phyloP scores from a whole-genome alignment of 2,113 vertebrate species.

The Fukomys damarensis region DNA sequence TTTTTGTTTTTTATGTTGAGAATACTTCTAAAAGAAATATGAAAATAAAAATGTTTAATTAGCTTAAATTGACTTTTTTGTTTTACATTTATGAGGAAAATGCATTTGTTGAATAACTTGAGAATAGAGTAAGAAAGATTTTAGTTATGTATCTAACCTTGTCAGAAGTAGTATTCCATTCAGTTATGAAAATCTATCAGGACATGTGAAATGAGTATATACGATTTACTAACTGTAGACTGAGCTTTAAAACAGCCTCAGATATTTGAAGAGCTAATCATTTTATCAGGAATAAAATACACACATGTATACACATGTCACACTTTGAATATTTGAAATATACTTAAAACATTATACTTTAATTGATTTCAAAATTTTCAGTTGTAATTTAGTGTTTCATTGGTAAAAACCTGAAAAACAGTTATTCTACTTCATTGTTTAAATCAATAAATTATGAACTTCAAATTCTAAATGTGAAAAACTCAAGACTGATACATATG shows the following conservation, averaged over 20 bases:
- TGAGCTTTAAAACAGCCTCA: background rate
- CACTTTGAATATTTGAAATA: background rate
- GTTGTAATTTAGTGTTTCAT: background rate
- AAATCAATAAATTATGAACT: background rate
- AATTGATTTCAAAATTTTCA: background rate
- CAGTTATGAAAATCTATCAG: background rate
- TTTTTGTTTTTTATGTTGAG: too few species aligned
- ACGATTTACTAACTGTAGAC: background rate
- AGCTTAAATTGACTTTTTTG: background rate
- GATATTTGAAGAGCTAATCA: slow-evolving; percentile 31
- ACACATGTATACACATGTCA: background rate
- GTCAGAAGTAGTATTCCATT: background rate
- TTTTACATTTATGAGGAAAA: slow-evolving; percentile 40
- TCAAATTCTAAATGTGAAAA: slow-evolving; percentile 1
- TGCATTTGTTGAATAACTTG: slow-evolving; percentile 1
- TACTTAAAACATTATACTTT: slow-evolving; percentile 6
- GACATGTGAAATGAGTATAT: background rate
- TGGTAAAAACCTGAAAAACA: slow-evolving; percentile 27
- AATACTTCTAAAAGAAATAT: slow-evolving; percentile 41
- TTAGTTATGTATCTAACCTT: background rate
- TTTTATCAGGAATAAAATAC: slow-evolving; percentile 48
- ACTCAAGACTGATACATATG: background rate
- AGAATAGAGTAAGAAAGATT: background rate
- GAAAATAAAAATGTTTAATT: slow-evolving; percentile 46
- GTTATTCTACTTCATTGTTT: background rate